Percentiles rank a stretch among this genome's conserved stretches.
phyloP scores from a whole-genome alignment of 1,140 invertebrate species.

The Catajapyx aquilonaris region DNA sequence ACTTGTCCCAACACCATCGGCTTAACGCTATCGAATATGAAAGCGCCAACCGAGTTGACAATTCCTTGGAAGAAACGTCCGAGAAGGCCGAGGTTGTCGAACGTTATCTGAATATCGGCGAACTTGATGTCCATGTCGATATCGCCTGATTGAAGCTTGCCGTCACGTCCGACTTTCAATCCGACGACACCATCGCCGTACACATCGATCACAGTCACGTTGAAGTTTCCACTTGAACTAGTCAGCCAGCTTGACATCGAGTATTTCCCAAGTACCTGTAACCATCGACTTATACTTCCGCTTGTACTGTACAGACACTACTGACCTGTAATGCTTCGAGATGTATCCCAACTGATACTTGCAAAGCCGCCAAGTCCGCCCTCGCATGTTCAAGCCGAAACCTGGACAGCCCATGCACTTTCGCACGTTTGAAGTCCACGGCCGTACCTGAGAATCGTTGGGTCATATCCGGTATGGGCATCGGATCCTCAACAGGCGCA shows the following conservation, averaged over 20 bases:
- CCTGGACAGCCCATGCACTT: constrained; percentile 49
- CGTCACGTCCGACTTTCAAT: constrained; percentile 43
- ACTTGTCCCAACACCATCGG: constrained; percentile 56
- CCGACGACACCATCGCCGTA: constrained; percentile 37
- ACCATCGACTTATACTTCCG: no score
- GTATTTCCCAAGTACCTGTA: constrained; percentile 53
- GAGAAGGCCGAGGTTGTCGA: constrained; percentile 54
- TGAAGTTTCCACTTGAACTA: constrained; percentile 47
- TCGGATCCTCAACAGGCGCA: constrained; percentile 50
- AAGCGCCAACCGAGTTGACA: constrained; percentile 53
- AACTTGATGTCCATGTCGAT: constrained; percentile 60
- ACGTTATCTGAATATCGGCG: constrained; percentile 51
- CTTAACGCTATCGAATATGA: constrained; percentile 65
- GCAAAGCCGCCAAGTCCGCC: constrained; percentile 41
- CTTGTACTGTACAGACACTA: no score
- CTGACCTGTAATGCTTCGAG: no score
- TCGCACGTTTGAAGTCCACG: constrained; percentile 45
- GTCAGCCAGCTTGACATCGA: constrained; percentile 45
- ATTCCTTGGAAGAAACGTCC: constrained; percentile 30
- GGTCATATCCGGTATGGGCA: constrained; percentile 51
- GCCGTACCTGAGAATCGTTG: constrained; percentile 42
- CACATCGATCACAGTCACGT: constrained; percentile 44
- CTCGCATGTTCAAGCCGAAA: constrained; percentile 45
- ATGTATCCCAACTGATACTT: constrained; percentile 23
- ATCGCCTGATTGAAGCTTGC: constrained; percentile 45